Evolutionary conservation across 2,888 invertebrate genomes (phyloP).

Genomic region (Campoletis raptor): DNA sequence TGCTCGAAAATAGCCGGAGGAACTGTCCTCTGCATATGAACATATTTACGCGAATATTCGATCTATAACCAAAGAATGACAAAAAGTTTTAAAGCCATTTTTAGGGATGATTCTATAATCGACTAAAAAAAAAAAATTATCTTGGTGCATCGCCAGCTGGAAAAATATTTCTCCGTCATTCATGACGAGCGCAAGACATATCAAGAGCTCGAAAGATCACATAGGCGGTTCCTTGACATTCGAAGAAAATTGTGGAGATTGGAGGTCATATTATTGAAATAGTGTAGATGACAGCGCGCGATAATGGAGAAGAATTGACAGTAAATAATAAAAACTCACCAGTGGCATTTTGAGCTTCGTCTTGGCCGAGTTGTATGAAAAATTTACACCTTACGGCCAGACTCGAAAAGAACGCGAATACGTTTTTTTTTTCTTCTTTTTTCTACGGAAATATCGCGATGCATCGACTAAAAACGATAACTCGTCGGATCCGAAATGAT

Average conservation of each 20-base stretch:
- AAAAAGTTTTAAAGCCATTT: background rate
- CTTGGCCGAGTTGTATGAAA: conserved; percentile 70
- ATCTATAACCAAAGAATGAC: conserved; percentile 19
- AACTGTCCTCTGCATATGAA: background rate
- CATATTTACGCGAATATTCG: background rate
- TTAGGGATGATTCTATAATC: background rate
- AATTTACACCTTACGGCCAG: conserved; percentile 40
- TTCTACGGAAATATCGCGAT: conserved; percentile 25
- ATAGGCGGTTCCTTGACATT: conserved; percentile 29
- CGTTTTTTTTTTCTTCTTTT: background rate
- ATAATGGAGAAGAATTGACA: conserved; percentile 12
- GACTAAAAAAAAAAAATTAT: background rate
- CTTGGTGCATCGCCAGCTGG: background rate
- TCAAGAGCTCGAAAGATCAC: background rate
- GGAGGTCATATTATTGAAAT: conserved; percentile 12
- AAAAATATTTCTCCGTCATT: conserved; percentile 11
- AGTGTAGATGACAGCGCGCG: conserved; percentile 8
- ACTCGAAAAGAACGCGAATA: conserved; percentile 41
- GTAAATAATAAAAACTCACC: conserved; percentile 72
- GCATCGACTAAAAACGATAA: conserved; percentile 2
- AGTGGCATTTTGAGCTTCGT: conserved; percentile 81
- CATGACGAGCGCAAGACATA: background rate
- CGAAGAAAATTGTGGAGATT: background rate
- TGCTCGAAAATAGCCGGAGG: background rate
- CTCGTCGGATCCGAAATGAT: conserved; percentile 6